These are phyloP conservation scores for Polia nebulosa DNA, from an alignment of 2,888 invertebrate species.

Conservation along the genomic window DNA sequence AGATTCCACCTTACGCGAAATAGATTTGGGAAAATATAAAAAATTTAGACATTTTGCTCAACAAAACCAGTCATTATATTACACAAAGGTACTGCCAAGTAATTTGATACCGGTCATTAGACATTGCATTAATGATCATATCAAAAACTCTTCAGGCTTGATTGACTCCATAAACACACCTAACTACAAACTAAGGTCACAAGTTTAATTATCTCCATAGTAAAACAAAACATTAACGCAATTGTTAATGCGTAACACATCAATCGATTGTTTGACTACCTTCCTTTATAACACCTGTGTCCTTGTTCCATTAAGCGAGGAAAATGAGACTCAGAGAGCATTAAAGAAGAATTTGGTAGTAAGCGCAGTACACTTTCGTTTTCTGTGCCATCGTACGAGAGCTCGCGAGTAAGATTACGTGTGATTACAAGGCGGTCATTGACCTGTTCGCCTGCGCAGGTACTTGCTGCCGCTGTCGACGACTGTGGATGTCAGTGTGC, in stretches of 20 bases:
- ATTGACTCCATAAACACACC: constrained; percentile 37
- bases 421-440: constrained; percentile 82
- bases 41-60: too few relatives aligned
- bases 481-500: constrained; percentile 82
- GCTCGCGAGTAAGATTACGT: constrained; percentile 86
- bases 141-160: constrained; percentile 37
- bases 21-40: too few relatives aligned
- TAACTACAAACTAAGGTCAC: constrained; percentile 16
- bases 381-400: constrained; percentile 80
- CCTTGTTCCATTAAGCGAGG: constrained; percentile 64
- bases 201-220: constrained; percentile 42
- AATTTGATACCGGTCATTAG: neutral
- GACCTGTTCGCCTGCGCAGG: constrained; percentile 77
- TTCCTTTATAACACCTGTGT: constrained; percentile 46
- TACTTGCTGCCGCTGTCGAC: constrained; percentile 84
- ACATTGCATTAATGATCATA: constrained; percentile 15
- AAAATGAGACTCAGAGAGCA: constrained; percentile 47
- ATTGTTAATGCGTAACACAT: constrained; percentile 56
- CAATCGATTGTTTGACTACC: constrained; percentile 57
- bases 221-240: constrained; percentile 53
- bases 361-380: constrained; percentile 82
- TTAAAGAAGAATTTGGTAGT: constrained; percentile 39
- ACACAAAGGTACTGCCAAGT: neutral
- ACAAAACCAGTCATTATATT: neutral
- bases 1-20: too few relatives aligned